Conservation (phyloP, 2,797 vertebrate genomes). For the Nyctalus aviator region DNA sequence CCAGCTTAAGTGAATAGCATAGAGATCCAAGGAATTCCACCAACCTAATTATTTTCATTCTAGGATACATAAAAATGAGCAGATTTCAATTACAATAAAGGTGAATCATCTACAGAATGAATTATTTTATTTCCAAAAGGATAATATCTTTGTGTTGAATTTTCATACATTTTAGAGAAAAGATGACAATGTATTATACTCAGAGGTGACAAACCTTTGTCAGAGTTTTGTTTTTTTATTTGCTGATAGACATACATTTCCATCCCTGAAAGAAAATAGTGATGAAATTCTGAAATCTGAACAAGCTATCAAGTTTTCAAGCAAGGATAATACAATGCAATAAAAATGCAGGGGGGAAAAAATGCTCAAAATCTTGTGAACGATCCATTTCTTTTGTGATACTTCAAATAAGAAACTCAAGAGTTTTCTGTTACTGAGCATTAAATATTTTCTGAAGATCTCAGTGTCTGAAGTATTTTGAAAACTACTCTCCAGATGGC, state of each 20-base stretch:
- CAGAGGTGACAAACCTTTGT: neutral
- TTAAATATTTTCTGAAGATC: conserved; percentile 73
- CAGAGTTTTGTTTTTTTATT: neutral
- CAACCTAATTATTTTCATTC: conserved; percentile 30
- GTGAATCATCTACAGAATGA: conserved; percentile 14
- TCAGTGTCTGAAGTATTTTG: conserved; percentile 53
- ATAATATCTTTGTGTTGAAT: neutral
- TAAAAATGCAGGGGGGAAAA: conserved; percentile 15
- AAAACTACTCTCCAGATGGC: conserved; percentile 66
- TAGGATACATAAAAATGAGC: conserved; percentile 4
- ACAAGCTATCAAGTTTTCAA: conserved; percentile 32
- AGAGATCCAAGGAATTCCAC: neutral
- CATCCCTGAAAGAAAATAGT: conserved; percentile 19
- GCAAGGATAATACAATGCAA: neutral
- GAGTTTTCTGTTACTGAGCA: conserved; percentile 57
- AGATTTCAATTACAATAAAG: neutral
- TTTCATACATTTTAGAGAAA: conserved; percentile 12
- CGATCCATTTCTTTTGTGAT: conserved; percentile 58
- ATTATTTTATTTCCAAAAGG: conserved; percentile 15
- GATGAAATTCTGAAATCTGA: conserved; percentile 45
- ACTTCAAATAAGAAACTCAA: conserved; percentile 66
- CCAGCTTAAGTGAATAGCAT: neutral
- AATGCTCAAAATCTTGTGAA: conserved; percentile 56
- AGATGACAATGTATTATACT: conserved; percentile 27
- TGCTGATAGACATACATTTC: conserved; percentile 28